These are phyloP conservation scores for Nephrotoma appendiculata DNA, from an alignment of 2,888 invertebrate species.

Conservation along the genomic window DNA sequence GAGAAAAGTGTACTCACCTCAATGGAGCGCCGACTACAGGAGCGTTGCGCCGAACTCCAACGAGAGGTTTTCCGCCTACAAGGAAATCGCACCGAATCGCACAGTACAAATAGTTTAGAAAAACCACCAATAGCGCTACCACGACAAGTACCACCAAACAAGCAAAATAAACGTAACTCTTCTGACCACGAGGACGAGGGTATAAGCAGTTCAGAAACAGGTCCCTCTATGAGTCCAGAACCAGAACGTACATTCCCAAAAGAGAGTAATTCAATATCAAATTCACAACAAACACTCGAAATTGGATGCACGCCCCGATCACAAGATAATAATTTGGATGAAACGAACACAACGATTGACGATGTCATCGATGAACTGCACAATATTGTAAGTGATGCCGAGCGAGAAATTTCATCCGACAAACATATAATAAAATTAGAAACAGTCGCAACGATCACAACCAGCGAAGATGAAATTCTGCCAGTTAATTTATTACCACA, in stretches of 20 bases:
- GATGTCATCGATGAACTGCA: constrained; percentile 75
- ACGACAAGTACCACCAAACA: constrained; percentile 25
- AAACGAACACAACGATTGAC: constrained; percentile 57
- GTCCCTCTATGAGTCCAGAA: constrained; percentile 58
- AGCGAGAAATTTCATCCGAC: constrained; percentile 41
- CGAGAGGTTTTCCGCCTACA: constrained; percentile 45
- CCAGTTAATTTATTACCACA: constrained; percentile 67
- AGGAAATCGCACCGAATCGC: constrained; percentile 31
- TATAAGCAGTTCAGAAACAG: constrained; percentile 67
- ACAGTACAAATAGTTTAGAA: constrained; percentile 25
- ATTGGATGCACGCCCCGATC: not conserved
- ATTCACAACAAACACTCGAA: not conserved
- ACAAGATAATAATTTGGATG: constrained; percentile 16
- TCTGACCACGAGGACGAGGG: constrained; percentile 79
- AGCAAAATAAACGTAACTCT: constrained; percentile 35
- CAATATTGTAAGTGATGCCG: constrained; percentile 73
- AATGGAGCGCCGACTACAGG: constrained; percentile 58
- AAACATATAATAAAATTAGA: constrained; percentile 22
- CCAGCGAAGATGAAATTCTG: constrained; percentile 49
- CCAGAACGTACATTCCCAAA: constrained; percentile 31
- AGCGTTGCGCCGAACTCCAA: constrained; percentile 59
- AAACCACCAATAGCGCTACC: constrained; percentile 27
- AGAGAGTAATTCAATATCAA: constrained; percentile 8
- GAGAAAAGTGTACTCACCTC: constrained; percentile 60
- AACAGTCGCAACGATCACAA: not conserved